Base-by-base conservation (phyloP, 2,797 vertebrate species). In the Alcedo quadribrachys region DNA sequence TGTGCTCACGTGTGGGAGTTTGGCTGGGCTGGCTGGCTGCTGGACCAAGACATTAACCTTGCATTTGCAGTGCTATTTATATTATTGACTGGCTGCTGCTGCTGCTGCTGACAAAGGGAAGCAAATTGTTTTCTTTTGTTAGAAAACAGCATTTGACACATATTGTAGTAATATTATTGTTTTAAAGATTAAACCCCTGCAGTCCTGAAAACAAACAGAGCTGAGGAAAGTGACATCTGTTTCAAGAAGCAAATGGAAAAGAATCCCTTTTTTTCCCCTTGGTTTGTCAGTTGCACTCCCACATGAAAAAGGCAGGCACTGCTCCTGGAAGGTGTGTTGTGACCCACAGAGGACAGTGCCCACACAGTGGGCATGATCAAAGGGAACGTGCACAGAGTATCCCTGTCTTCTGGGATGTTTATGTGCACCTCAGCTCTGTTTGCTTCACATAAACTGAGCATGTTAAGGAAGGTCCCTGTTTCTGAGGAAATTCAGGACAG, bases 161-260 rank as follows among this genome's bases (percentile, higher is more conserved):
- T 81, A 40, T 8, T 75, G 46, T 71, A 78, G 85, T 87, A 83
- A 78, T 81, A 67, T 19, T 51, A 62, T 45, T 83, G 80, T 87
- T 92, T 55, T 40, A 85, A 86, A 79, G 83, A 77, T 66, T 61
- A 79, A 85, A 65, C 46, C 60, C 55, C 62, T 5, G 2, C 40
- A 78, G 83, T 85, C 70, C 55, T 84, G 87, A 42, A 84, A 93
- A 78, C 57, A 87, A 93, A 57, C 74, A 74, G 51, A 33, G 85
- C 76, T 92, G 79, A 80, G 45, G 42, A 67, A 86, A 86, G 53
- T 33, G 78, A n/a, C 63, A 67, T 79, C 74, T 86, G 81, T 65
- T 84, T 91, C 74, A 45, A 46, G 67, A 86, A 73, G 60, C 46
- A 91, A 87, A 83, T 42, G 37, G 75, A 71, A 88, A 90, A 73